Evolutionary conservation across 2,888 invertebrate species (phyloP).

Genomic region (Antheraea assamensis): DNA sequence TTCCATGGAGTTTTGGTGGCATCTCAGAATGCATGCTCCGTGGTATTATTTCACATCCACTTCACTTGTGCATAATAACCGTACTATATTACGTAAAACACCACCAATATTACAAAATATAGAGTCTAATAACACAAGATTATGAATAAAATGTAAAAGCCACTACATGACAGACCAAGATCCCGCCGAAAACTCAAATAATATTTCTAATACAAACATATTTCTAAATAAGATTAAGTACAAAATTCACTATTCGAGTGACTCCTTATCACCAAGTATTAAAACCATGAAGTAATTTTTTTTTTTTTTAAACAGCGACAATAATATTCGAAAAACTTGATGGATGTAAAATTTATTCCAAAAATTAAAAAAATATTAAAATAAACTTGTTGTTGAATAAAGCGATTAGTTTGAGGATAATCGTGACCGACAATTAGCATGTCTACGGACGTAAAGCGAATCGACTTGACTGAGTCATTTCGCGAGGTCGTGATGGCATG

Average conservation of each 20-base stretch:
- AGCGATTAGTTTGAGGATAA: conserved; percentile 10
- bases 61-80: no score
- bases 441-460: conserved; percentile 3
- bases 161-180: no score
- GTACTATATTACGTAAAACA: no score
- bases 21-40: no score
- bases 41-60: no score
- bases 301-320: background rate
- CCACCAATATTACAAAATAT: no score
- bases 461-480: background rate
- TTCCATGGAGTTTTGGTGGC: no score
- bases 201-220: no score
- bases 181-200: no score
- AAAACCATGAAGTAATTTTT: background rate
- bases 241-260: background rate
- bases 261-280: background rate
- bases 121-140: no score
- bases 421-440: conserved; percentile 13
- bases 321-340: background rate
- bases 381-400: background rate
- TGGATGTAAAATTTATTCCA: background rate
- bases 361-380: background rate
- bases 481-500: conserved; percentile 11
- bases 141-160: no score
- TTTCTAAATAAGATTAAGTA: background rate